Conservation (phyloP, 1,140 invertebrate genomes). For the Hylaeus anthracinus region DNA sequence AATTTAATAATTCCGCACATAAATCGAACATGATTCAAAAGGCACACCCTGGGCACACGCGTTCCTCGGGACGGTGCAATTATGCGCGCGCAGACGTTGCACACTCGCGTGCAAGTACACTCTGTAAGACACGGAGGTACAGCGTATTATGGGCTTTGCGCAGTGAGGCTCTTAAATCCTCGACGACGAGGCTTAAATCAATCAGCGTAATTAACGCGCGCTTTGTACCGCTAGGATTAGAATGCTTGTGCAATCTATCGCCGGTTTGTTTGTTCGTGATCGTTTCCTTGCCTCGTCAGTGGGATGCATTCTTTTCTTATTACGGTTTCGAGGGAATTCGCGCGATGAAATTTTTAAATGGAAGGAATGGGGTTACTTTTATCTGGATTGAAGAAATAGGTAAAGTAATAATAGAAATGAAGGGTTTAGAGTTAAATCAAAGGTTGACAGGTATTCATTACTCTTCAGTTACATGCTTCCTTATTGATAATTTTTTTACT, state of each 20-base stretch:
- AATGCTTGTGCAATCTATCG: constrained; percentile 51
- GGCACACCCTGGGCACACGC: constrained; percentile 28
- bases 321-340: neutral
- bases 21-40: constrained; percentile 37
- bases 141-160: constrained; percentile 27
- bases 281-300: neutral
- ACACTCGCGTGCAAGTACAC: constrained; percentile 35
- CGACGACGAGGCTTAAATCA: constrained; percentile 72
- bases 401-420: neutral
- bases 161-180: constrained; percentile 70
- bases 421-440: too few relatives aligned
- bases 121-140: constrained; percentile 25
- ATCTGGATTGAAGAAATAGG: neutral
- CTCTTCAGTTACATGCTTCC: too few relatives aligned
- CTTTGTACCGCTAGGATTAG: constrained; percentile 73
- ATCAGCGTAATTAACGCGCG: constrained; percentile 77
- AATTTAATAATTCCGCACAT: constrained; percentile 38
- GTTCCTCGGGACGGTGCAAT: constrained; percentile 28
- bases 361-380: neutral
- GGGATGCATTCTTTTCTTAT: neutral
- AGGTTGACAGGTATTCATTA: too few relatives aligned
- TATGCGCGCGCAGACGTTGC: constrained; percentile 22
- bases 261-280: neutral
- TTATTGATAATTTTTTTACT: too few relatives aligned
- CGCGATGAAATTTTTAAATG: neutral